phyloP scores from a whole-genome alignment of 1,140 invertebrate genomes.

The Tenebrio molitor region DNA sequence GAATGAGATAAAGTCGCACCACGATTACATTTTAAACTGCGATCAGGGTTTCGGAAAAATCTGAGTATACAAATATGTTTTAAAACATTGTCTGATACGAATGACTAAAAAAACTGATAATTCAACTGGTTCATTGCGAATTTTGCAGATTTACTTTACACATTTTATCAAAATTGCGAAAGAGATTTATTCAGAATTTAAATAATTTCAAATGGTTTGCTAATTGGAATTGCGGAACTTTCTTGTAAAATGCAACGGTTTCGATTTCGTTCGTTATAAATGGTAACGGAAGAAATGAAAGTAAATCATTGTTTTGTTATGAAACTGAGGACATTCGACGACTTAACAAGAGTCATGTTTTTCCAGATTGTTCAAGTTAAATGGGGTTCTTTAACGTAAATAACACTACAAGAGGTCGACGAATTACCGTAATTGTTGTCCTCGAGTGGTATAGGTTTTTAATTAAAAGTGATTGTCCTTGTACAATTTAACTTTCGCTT shows the following conservation, averaged over 20 bases:
- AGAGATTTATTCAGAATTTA: background rate
- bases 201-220: background rate
- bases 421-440: conserved; percentile 9
- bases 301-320: conserved; percentile 35
- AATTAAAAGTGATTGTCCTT: conserved; percentile 42
- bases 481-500: conserved; percentile 42
- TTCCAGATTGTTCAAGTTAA: background rate
- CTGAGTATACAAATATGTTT: no score
- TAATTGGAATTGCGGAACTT: conserved; percentile 22
- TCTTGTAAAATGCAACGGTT: conserved; percentile 4
- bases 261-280: conserved; percentile 30
- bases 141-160: no score
- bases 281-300: conserved; percentile 34
- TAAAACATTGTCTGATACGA: no score
- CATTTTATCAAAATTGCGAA: background rate
- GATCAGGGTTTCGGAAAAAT: no score
- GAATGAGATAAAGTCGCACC: no score
- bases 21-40: no score
- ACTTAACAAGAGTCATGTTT: no score
- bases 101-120: no score
- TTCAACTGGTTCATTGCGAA: no score
- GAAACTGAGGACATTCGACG: background rate
- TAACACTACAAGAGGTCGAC: background rate
- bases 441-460: background rate
- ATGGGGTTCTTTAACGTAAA: background rate